Conservation (phyloP, 2,797 vertebrate genomes). For the Anguilla pacifica region DNA sequence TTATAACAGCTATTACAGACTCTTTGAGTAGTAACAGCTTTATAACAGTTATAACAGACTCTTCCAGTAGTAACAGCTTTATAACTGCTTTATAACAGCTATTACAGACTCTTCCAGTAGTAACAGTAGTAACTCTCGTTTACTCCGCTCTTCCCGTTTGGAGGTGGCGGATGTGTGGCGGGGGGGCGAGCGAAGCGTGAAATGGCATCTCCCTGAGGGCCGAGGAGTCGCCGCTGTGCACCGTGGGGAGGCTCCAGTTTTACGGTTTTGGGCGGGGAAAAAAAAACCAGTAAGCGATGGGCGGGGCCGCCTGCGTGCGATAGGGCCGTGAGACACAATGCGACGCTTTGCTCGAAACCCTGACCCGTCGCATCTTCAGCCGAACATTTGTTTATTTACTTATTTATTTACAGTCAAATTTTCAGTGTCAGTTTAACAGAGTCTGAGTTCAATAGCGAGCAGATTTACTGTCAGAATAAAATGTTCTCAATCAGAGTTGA, state of each 20-base stretch:
- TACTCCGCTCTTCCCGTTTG: constrained; percentile 37
- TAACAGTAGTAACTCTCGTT: too few species aligned
- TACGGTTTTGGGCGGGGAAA: constrained; percentile 22
- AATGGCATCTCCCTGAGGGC: constrained; percentile 71
- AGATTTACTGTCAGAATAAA: too few species aligned
- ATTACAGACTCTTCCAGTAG: too few species aligned
- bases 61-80: too few species aligned
- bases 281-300: constrained; percentile 54
- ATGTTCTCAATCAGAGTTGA: background rate
- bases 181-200: constrained; percentile 67
- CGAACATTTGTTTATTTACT: background rate
- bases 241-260: constrained; percentile 50
- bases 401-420: background rate
- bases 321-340: constrained; percentile 29
- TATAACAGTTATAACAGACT: too few species aligned
- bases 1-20: too few species aligned
- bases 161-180: constrained; percentile 61
- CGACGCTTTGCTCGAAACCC: too few species aligned
- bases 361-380: too few species aligned
- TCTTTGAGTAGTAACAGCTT: too few species aligned
- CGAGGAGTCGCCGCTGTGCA: constrained; percentile 56
- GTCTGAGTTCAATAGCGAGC: background rate
- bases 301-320: constrained; percentile 41
- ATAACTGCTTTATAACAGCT: too few species aligned
- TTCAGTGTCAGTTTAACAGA: background rate